Percentiles rank a stretch among this genome's conserved stretches.
Evolutionary conservation across 2,797 vertebrate genomes (phyloP).

Genomic region (Bovichtus variegatus): DNA sequence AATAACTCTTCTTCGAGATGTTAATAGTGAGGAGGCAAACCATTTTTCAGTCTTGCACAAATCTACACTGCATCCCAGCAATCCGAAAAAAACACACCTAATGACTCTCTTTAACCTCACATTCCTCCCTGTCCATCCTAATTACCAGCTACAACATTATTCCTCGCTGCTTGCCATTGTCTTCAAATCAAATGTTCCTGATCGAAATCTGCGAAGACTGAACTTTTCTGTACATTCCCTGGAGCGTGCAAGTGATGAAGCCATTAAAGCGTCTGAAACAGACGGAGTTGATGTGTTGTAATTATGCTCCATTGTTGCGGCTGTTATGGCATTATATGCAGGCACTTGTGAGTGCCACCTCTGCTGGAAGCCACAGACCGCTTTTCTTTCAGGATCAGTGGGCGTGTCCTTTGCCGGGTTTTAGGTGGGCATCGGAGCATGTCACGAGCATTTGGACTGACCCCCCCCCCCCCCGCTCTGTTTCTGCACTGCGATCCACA

Average conservation of each 20-base stretch:
- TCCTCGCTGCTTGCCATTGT: constrained; percentile 57
- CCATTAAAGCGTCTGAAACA: constrained; percentile 69
- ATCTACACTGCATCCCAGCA: constrained; percentile 4
- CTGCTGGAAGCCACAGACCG: constrained; percentile 67
- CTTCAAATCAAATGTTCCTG: constrained; percentile 65
- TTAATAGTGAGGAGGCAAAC: constrained; percentile 9
- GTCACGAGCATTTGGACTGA: constrained; percentile 68
- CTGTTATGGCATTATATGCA: constrained; percentile 54
- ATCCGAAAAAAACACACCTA: constrained; percentile 9
- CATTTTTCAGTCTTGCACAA: constrained; percentile 9
- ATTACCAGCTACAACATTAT: constrained; percentile 59
- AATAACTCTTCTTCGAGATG: not conserved
- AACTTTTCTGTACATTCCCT: constrained; percentile 73
- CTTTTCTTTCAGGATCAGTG: constrained; percentile 74
- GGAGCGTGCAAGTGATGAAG: constrained; percentile 69
- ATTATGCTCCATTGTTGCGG: constrained; percentile 72
- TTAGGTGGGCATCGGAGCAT: constrained; percentile 73
- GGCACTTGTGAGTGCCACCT: constrained; percentile 77
- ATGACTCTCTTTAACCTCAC: constrained; percentile 55
- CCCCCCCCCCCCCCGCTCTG: constrained; percentile 41
- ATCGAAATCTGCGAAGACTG: constrained; percentile 63
- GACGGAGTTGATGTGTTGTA: constrained; percentile 69
- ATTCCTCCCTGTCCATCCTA: constrained; percentile 70
- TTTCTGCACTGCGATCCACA: constrained; percentile 58
- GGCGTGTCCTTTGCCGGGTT: constrained; percentile 71